Percentiles rank a stretch among this genome's conserved stretches.
Evolutionary conservation across 1,140 invertebrate genomes (phyloP).

Genomic region (Cotesia chilonis): DNA sequence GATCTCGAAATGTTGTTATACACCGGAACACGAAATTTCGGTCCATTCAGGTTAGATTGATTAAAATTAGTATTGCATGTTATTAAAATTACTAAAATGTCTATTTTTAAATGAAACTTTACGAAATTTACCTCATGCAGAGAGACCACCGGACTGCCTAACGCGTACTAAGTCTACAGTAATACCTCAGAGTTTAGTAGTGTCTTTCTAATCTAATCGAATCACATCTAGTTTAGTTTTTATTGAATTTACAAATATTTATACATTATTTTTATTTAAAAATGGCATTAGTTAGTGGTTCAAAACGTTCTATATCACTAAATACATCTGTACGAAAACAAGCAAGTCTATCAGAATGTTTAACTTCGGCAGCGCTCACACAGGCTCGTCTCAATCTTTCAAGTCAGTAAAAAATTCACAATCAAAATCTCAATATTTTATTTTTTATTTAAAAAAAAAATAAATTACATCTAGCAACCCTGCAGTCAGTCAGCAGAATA

Average conservation of each 20-base stretch:
- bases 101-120: conserved; percentile 8
- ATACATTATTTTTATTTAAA: conserved; percentile 40
- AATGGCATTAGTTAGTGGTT: conserved; percentile 52
- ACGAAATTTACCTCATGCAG: conserved; percentile 9
- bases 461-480: too few species aligned
- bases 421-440: neutral
- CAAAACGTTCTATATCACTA: conserved; percentile 49
- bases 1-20: conserved; percentile 49
- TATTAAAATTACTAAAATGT: conserved; percentile 2
- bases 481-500: too few species aligned
- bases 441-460: too few species aligned
- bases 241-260: neutral
- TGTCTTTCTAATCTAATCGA: conserved; percentile 3
- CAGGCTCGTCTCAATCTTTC: conserved; percentile 59
- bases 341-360: conserved; percentile 55
- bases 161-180: neutral
- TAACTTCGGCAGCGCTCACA: conserved; percentile 58
- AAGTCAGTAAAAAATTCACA: conserved; percentile 52
- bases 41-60: conserved; percentile 47
- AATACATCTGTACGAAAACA: conserved; percentile 49
- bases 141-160: conserved; percentile 21
- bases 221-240: conserved; percentile 4
- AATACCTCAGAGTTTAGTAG: neutral
- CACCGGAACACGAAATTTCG: conserved; percentile 37
- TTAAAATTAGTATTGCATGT: neutral